These are phyloP conservation scores for Eunapius fragilis DNA, from an alignment of 37 sponge, comb jelly and placozoan genomes.

Conservation along the genomic window DNA sequence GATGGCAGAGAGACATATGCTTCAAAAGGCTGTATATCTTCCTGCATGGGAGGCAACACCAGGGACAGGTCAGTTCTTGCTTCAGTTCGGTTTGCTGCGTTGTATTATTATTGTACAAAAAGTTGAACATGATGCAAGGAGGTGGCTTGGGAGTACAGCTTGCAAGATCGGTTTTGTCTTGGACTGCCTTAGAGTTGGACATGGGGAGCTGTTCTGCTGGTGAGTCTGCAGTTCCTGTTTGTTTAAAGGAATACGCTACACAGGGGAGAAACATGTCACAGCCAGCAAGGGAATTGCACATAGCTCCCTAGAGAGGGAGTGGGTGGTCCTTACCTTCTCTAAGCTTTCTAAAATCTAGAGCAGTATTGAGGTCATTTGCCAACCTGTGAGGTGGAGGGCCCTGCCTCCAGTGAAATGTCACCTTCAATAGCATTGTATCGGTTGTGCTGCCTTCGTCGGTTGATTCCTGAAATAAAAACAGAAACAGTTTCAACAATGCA, in stretches of 20 bases:
- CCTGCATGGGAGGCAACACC: slow-evolving; percentile 73
- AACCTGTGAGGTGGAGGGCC: slow-evolving; percentile 50
- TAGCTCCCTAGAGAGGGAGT: background rate
- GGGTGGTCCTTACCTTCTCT: slow-evolving; percentile 33
- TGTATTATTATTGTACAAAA: slow-evolving; percentile 74
- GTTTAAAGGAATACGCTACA: background rate
- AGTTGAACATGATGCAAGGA: slow-evolving; percentile 70
- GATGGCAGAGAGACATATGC: slow-evolving; percentile 84
- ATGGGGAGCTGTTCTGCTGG: background rate
- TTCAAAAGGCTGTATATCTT: slow-evolving; percentile 66
- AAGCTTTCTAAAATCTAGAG: slow-evolving; percentile 54
- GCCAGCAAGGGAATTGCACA: background rate
- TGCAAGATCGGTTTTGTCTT: background rate
- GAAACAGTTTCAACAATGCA: background rate
- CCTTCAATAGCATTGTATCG: slow-evolving; percentile 31
- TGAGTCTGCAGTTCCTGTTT: background rate
- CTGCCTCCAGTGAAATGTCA: slow-evolving; percentile 47
- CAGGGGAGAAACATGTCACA: background rate
- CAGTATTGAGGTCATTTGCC: slow-evolving; percentile 30
- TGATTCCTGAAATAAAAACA: background rate
- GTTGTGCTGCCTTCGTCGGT: background rate
- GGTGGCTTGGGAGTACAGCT: background rate
- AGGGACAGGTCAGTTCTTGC: slow-evolving; percentile 71
- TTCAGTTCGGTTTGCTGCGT: slow-evolving; percentile 84
- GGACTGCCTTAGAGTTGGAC: background rate